A percentile compares a stretch with the other conserved stretches of the same genome.
Evolutionary conservation across 2,888 invertebrate species (phyloP).

Genomic region (Andrena flavipes): DNA sequence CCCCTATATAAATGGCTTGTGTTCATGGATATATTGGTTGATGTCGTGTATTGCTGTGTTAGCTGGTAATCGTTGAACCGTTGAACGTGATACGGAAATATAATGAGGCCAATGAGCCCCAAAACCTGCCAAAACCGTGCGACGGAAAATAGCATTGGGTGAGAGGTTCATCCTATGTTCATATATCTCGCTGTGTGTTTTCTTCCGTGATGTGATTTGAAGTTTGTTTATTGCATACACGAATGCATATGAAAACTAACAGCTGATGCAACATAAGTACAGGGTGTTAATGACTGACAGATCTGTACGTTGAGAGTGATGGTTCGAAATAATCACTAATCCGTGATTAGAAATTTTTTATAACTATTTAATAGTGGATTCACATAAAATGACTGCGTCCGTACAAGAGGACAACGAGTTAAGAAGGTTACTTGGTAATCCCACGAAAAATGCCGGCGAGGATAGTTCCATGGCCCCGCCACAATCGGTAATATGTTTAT

Average conservation of each 20-base stretch:
- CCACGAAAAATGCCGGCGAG: slow-evolving; percentile 77
- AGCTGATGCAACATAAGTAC: slow-evolving; percentile 17
- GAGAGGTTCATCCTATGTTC: too few species aligned
- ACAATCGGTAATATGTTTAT: slow-evolving; percentile 73
- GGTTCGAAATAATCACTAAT: slow-evolving; percentile 43
- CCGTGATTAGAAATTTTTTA: slow-evolving; percentile 25
- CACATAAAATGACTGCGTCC: slow-evolving; percentile 50
- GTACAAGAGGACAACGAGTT: slow-evolving; percentile 77
- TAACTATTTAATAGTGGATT: slow-evolving; percentile 13
- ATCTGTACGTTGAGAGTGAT: neutral
- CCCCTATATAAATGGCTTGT: too few species aligned
- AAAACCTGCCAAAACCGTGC: too few species aligned
- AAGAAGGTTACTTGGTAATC: slow-evolving; percentile 77
- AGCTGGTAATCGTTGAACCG: too few species aligned
- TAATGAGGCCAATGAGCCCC: too few species aligned
- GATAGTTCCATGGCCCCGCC: slow-evolving; percentile 82
- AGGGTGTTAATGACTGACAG: slow-evolving; percentile 10
- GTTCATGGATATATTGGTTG: too few species aligned
- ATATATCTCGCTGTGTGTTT: too few species aligned
- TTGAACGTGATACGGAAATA: too few species aligned
- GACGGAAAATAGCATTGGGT: too few species aligned
- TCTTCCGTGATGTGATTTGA: too few species aligned
- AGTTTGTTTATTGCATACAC: too few species aligned
- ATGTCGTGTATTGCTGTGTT: too few species aligned
- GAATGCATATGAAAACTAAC: neutral